Base-by-base conservation (phyloP, 2,113 vertebrate species). In the Brachionichthys hirsutus region DNA sequence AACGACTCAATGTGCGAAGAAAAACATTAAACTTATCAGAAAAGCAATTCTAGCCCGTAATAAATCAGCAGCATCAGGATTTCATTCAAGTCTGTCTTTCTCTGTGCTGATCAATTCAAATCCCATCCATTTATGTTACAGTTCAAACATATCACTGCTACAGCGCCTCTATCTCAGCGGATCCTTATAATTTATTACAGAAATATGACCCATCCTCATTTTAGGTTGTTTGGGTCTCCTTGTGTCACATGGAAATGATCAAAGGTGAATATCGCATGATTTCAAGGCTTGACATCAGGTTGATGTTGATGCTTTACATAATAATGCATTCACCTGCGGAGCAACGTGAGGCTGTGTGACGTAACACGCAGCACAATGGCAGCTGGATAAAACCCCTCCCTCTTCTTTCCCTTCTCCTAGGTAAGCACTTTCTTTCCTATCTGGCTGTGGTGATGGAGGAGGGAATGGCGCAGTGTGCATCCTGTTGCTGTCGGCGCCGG, bases 361-460 rank as follows among this genome's bases (percentile, higher is more conserved):
- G n/a, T n/a, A n/a, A n/a, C n/a, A 40, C 54, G 38, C 12, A 56
- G 53, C 22, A 24, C 12, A 35, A 12, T 42, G 24, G 24, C 24
- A 12, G 50, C 38, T 67, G 69, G 81, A 62, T 81, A 80, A 80
- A 53, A 53, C 46, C 54, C 46, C 24, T 30, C 53, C 61, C 44
- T 54, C 36, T 50, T 34, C 30, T 73, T 18, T 75, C 24, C 67
- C 80, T 85, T 67, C 78, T 80, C 68, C 34, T 86, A 92, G 90
- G 91, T 91, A 92, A 92, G 91, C 88, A 87, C 79, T 88, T 85
- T 84, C 72, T 63, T 66, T 81, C 55, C 72, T 80, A 73, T 81
- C 54, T 49, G 78, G 73, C 72, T 11, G 40, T 70, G 65, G 70
- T 80, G 73, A 62, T 71, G 77, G 76, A 77, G 68, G 80, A 71